Percentiles rank a stretch among this genome's conserved stretches.
These are phyloP conservation scores for Shinisaurus crocodilurus DNA, from an alignment of 2,113 vertebrate species.

Conservation along the genomic window DNA sequence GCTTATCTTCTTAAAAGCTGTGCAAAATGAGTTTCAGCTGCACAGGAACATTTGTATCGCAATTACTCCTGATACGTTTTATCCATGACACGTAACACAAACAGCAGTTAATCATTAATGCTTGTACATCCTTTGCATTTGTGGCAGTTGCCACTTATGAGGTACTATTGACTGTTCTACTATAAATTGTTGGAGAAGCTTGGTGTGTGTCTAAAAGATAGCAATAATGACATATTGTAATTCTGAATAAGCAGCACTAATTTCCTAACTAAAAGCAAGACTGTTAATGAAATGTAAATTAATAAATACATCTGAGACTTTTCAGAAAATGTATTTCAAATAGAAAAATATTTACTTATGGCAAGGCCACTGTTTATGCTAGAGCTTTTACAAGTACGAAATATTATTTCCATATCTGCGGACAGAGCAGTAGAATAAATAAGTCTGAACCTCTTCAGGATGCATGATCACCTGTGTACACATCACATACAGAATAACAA, in stretches of 20 bases:
- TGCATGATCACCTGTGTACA: background rate
- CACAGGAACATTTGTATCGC: slow-evolving; percentile 8
- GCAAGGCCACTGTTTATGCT: background rate
- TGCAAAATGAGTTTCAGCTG: background rate
- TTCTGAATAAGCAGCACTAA: slow-evolving; percentile 1
- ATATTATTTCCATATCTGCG: background rate
- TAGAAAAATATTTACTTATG: background rate
- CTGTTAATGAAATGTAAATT: background rate
- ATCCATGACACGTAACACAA: background rate
- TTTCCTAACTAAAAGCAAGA: slow-evolving; percentile 11
- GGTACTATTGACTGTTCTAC: background rate
- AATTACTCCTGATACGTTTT: background rate
- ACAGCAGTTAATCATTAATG: slow-evolving; percentile 2
- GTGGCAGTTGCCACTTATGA: background rate
- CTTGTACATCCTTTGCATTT: background rate
- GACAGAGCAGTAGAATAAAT: background rate
- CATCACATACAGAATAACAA: background rate
- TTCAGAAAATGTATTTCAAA: slow-evolving; percentile 6
- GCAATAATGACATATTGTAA: slow-evolving; percentile 24
- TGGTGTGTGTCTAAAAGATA: background rate
- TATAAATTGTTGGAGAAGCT: slow-evolving; percentile 1
- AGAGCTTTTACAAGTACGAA: background rate
- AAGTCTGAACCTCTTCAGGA: background rate
- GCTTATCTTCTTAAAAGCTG: background rate
- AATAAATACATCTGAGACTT: background rate